Evolutionary conservation across 23 tunicate species (phyloP), one percentile per base, ranked within the genome.

Genomic region (Halocynthia roretzi): DNA sequence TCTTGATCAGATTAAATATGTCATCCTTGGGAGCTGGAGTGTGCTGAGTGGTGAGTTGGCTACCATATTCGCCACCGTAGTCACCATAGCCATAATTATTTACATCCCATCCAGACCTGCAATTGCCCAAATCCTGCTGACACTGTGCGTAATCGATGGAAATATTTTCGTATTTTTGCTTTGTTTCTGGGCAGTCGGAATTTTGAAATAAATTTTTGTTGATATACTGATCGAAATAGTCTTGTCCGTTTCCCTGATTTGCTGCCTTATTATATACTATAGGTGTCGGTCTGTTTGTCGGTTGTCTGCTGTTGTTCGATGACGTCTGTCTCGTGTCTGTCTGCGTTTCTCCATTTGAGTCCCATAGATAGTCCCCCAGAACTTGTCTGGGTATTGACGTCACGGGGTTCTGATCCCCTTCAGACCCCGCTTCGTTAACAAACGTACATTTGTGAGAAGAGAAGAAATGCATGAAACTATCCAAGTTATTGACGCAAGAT

Each of bases 391-490:
- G 44, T 31, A 31, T 31, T 1, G 44, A 31, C 44, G 44, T 31
- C 44, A 31, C 44, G 44, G 44, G 44, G 44, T 31, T 31, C 44
- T 4, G 44, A 31, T 4, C 44, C 44, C 44, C 44, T 31, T 50
- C 54, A 10, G 78, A 6, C 62, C 10, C 56, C 21, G 6, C 78
- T 12, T 53, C 18, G 63, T 31, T 31, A 31, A 31, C 44, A 31
- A 31, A 31, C 2, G 44, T 31, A 31, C 78, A 74, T 54, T 54
- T 62, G 56, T 74, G 78, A 8, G 78, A 20, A 11, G 49, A 50
- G 68, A 74, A 74, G 6, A 74, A 74, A 14, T 74, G 64, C 78
- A 74, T 74, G 6, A 74, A 74, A 8, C 64, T 64, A 5, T 74
- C 64, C 10, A 64, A 54, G 49, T 53, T 62, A 48, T 74, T 74